phyloP scores from a whole-genome alignment of 2,113 vertebrate species.

The Sceloporus tristichus region DNA sequence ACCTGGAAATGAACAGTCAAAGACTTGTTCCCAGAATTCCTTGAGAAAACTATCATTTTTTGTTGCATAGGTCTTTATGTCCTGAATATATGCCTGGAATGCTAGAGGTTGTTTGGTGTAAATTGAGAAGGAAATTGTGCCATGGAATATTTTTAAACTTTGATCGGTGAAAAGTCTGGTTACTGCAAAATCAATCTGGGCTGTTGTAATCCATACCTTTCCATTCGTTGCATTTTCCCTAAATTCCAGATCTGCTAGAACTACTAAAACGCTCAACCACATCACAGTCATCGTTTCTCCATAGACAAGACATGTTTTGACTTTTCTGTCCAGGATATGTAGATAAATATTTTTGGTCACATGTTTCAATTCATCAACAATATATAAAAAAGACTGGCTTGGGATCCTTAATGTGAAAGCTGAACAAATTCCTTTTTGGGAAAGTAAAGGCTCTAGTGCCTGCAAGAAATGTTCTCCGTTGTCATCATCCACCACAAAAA shows the following conservation, averaged over 20 bases:
- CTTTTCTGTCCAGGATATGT: background rate
- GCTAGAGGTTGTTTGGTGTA: background rate
- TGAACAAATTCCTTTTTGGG: background rate
- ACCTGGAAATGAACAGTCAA: no score
- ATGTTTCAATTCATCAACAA: no score
- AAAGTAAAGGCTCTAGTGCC: background rate
- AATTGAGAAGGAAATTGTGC: background rate
- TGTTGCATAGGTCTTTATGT: background rate
- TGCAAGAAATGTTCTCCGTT: background rate
- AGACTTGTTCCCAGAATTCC: no score
- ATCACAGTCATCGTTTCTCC: background rate
- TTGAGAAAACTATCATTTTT: no score
- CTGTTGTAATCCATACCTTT: background rate
- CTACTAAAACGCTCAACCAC: background rate
- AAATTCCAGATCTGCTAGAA: rapidly evolving
- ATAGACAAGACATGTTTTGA: background rate
- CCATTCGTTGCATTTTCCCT: background rate
- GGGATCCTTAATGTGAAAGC: background rate
- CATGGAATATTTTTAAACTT: background rate
- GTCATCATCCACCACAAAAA: constrained; percentile 4
- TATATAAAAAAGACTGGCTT: background rate
- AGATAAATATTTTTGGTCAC: background rate
- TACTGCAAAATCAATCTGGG: constrained; percentile 3
- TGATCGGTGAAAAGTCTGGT: background rate
- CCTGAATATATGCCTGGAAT: background rate